These are phyloP conservation scores for Caradrina clavipalpis DNA, from an alignment of 2,888 invertebrate species.

Conservation along the genomic window DNA sequence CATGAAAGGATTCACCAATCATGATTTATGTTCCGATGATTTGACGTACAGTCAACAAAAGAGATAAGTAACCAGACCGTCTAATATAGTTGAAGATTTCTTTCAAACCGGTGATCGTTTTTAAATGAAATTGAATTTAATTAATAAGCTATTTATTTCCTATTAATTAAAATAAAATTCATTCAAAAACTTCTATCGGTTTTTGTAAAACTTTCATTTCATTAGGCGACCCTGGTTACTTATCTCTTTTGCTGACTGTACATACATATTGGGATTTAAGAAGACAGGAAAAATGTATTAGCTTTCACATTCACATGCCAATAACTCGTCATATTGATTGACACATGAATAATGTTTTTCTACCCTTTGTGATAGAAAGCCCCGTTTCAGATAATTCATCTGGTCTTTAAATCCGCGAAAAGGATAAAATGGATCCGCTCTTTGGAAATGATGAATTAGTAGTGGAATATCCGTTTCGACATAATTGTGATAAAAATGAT, in stretches of 20 bases:
- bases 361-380: slow-evolving; percentile 39
- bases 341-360: slow-evolving; percentile 59
- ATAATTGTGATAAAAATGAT: too few relatives aligned
- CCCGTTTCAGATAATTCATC: slow-evolving; percentile 46
- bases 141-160: too few relatives aligned
- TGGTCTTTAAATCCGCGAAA: slow-evolving; percentile 33
- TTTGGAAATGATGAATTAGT: slow-evolving; percentile 52
- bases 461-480: slow-evolving; percentile 2
- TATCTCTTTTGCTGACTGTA: too few relatives aligned
- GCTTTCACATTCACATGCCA: slow-evolving; percentile 45
- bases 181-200: too few relatives aligned
- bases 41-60: too few relatives aligned
- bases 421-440: slow-evolving; percentile 21
- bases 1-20: slow-evolving; percentile 8
- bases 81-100: too few relatives aligned
- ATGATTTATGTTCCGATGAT: slow-evolving; percentile 39
- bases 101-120: too few relatives aligned
- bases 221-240: too few relatives aligned
- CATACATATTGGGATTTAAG: slow-evolving; percentile 28
- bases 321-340: slow-evolving; percentile 58
- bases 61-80: too few relatives aligned
- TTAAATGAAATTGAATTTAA: too few relatives aligned
- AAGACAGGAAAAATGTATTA: slow-evolving; percentile 50
- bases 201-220: too few relatives aligned
- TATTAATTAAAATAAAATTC: too few relatives aligned